Conservation (phyloP, 2,113 vertebrate genomes). For the Triplophysa dalaica region DNA sequence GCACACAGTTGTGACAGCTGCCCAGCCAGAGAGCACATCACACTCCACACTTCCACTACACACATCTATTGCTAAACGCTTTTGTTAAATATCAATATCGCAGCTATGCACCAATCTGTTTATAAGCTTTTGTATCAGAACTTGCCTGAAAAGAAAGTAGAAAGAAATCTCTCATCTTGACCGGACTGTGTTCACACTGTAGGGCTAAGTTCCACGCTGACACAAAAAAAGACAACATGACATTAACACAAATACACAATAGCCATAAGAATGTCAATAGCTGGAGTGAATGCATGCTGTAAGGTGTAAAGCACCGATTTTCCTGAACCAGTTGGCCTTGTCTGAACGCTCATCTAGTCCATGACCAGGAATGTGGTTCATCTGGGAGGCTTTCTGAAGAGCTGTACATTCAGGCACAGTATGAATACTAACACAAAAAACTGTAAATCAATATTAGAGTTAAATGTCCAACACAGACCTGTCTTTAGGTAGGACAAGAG, state of each 20-base stretch:
- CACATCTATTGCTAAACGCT: too few relatives aligned
- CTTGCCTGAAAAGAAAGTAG: constrained; percentile 86
- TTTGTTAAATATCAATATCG: too few relatives aligned
- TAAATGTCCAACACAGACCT: constrained; percentile 70
- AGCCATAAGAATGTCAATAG: neutral
- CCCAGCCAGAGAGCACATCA: constrained; percentile 7
- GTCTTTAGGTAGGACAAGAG: constrained; percentile 78
- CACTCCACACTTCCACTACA: neutral
- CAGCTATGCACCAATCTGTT: too few relatives aligned
- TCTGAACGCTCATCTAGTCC: constrained; percentile 65
- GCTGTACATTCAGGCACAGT: constrained; percentile 66
- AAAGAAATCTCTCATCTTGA: constrained; percentile 87
- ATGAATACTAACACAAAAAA: constrained; percentile 30
- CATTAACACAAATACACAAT: constrained; percentile 36
- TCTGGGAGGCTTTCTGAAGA: constrained; percentile 66
- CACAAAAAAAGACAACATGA: constrained; percentile 32
- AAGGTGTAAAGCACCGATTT: constrained; percentile 77
- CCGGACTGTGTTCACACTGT: constrained; percentile 72
- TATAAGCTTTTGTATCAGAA: constrained; percentile 20
- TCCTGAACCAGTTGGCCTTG: constrained; percentile 90
- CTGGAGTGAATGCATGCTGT: neutral
- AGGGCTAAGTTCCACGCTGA: constrained; percentile 91
- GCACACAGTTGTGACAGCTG: constrained; percentile 88
- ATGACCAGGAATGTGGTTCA: constrained; percentile 53
- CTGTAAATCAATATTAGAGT: neutral